Evolutionary conservation across 2,113 vertebrate genomes (phyloP).

Genomic region (Sorex araneus): DNA sequence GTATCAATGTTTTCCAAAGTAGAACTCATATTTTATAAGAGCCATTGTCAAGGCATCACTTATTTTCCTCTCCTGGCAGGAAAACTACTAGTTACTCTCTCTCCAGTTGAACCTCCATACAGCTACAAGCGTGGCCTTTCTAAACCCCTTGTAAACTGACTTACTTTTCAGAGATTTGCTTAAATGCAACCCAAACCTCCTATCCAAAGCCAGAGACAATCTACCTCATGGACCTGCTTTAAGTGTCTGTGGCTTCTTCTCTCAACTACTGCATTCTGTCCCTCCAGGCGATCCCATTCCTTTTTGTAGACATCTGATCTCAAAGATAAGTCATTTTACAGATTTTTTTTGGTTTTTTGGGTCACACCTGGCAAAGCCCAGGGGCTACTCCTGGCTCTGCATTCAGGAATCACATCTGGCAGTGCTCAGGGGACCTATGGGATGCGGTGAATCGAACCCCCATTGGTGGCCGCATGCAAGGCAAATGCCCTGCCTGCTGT

Average conservation of each 20-base stretch:
- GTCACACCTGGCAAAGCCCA: no score
- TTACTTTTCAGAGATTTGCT: neutral
- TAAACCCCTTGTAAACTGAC: neutral
- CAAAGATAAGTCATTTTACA: neutral
- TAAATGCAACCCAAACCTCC: neutral
- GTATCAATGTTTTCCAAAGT: neutral
- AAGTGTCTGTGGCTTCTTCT: neutral
- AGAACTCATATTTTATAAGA: slow-evolving; percentile 9
- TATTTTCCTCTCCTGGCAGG: neutral
- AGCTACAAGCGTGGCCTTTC: neutral
- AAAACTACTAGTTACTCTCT: neutral
- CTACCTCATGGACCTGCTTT: neutral
- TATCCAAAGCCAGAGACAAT: rapidly evolving
- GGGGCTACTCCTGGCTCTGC: no score
- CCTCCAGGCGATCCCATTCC: rapidly evolving
- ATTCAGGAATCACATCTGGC: no score
- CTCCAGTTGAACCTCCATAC: neutral
- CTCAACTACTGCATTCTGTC: neutral
- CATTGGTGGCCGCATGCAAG: no score
- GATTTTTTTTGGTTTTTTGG: no score
- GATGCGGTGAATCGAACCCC: no score
- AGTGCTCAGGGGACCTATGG: no score
- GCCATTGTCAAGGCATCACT: neutral
- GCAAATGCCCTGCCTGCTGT: no score
- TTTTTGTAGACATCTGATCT: neutral